Base-by-base conservation (phyloP, 2,797 vertebrate species). In the Chanos chanos region DNA sequence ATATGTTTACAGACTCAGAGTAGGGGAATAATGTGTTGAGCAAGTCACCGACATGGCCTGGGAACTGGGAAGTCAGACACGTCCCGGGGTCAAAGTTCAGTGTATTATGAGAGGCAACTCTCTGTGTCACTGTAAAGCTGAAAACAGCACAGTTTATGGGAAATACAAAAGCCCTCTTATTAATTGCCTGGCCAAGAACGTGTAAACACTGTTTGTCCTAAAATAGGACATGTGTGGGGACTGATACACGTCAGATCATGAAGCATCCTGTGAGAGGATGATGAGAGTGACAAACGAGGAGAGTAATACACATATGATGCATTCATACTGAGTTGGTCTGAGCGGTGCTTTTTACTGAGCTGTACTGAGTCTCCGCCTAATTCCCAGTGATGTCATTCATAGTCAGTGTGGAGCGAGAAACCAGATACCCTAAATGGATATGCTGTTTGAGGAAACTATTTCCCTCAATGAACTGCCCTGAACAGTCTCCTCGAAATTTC, bases 131-230 rank as follows among this genome's bases (percentile, higher is more conserved):
- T 56, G 44, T 36, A 58, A 49, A 45, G 59, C 62, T 60, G 58
- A 21, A 47, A 50, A 27, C 25, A 54, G 40, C 30, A 31, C 21
- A 36, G 50, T 22, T 39, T 43, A 55, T 72, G 62, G 69, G 69
- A 74, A 68, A 74, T 45, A 66, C 60, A 64, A 43, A 21, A 49
- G 50, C 56, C 56, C 41, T 65, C 73, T 68, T 76, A 73, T 73
- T 76, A 68, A 76, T 73, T 76, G 68, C 61, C 27, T 12, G 61
- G 52, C 41, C n/a, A 48, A 30, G 68, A 73, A 73, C 73, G 53
- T 41, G 62, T 73, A 73, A 76, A 76, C 69, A 76, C 34, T 57
- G 58, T 55, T 15, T n/a, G 55, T 37, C 57, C 60, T 54, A 41
- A 48, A 54, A 59, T 45, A 31, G 36, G 39, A 43, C 54, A 51